A percentile compares a stretch with the other conserved stretches of the same genome.
phyloP scores from a whole-genome alignment of 2,113 vertebrate species.

The human region DNA sequence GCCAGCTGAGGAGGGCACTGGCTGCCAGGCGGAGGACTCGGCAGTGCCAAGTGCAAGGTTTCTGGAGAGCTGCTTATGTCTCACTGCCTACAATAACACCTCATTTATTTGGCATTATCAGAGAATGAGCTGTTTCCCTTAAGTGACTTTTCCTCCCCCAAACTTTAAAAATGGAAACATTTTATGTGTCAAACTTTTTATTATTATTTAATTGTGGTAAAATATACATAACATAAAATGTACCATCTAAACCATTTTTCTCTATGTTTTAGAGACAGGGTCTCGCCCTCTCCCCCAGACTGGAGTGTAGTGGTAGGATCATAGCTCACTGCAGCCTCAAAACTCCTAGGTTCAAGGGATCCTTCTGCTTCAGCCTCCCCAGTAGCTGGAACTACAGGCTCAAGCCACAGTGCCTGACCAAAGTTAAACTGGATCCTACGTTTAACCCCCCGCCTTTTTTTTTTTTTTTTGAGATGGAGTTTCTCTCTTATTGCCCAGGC shows the following conservation, averaged over 20 bases:
- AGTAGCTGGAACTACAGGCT: background rate
- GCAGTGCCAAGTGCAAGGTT: slow-evolving; percentile 4
- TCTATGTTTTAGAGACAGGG: background rate
- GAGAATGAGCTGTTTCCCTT: slow-evolving; percentile 19
- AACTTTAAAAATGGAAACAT: background rate
- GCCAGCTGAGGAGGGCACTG: background rate
- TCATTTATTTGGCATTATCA: slow-evolving; percentile 1
- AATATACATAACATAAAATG: background rate
- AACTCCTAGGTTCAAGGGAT: background rate
- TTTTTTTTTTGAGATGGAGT: too few species aligned
- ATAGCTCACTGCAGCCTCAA: background rate
- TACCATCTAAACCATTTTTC: background rate
- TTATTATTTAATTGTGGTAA: background rate
- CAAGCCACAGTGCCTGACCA: background rate
- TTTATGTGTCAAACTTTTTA: background rate
- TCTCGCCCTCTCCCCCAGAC: background rate
- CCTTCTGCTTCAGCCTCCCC: background rate
- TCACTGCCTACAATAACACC: slow-evolving; percentile 33
- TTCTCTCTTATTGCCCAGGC: too few species aligned
- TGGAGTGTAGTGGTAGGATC: background rate
- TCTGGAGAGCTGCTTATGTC: background rate
- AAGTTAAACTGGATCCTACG: background rate
- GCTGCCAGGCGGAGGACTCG: slow-evolving; percentile 6
- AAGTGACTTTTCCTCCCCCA: background rate
- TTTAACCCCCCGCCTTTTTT: background rate